A percentile compares a stretch with the other conserved stretches of the same genome.
Conservation (phyloP, 2,888 invertebrate species). For the Tholera decimalis region DNA sequence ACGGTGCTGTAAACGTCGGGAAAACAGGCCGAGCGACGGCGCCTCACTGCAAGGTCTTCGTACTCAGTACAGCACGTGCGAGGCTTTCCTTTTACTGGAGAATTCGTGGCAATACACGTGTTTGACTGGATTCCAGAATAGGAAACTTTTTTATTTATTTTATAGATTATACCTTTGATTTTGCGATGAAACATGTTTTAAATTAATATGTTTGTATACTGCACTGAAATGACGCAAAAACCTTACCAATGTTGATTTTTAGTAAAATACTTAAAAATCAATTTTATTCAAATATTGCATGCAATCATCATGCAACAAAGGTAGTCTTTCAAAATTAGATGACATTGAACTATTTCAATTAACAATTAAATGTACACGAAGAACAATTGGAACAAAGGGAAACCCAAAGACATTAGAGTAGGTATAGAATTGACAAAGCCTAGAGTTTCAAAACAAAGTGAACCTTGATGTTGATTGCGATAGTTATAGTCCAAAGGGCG, state of each 20-base stretch:
- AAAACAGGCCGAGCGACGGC: conserved; percentile 61
- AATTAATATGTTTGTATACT: background rate
- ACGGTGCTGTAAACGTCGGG: conserved; percentile 66
- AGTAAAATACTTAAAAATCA: background rate
- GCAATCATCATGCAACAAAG: conserved; percentile 16
- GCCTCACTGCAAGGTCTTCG: conserved; percentile 68
- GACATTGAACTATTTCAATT: conserved; percentile 52
- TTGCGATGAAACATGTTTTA: background rate
- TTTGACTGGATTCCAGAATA: background rate
- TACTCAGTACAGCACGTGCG: conserved; percentile 24
- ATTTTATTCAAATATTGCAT: conserved; percentile 1
- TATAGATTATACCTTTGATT: background rate
- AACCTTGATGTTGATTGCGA: conserved; percentile 66
- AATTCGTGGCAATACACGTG: conserved; percentile 25
- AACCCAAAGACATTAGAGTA: conserved; percentile 25
- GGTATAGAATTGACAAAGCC: conserved; percentile 55
- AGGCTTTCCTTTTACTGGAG: conserved; percentile 38
- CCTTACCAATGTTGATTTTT: background rate
- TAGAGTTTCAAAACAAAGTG: conserved; percentile 57
- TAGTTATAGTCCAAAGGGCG: conserved; percentile 68
- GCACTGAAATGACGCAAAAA: background rate
- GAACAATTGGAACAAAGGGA: conserved; percentile 49
- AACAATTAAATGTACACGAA: conserved; percentile 15
- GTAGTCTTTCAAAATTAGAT: conserved; percentile 1
- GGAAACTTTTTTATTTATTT: background rate